These are phyloP conservation scores for Drosophila acutilabella DNA, from an alignment of 2,888 invertebrate species.

Conservation along the genomic window DNA sequence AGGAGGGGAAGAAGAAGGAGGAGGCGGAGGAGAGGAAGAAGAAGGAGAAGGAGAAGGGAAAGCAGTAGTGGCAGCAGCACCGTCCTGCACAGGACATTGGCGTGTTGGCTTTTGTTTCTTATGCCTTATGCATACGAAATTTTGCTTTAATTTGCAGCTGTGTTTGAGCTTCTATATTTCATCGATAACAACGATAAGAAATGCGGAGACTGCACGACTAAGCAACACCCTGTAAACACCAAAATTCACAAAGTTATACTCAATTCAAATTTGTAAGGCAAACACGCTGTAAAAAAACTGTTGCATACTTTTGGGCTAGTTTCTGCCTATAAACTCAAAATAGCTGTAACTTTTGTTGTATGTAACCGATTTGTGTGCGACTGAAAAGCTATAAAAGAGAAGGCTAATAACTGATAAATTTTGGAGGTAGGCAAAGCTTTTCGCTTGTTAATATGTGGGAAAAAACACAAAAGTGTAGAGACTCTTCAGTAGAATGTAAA, in stretches of 20 bases:
- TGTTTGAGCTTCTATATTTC: conserved; percentile 63
- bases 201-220: not conserved
- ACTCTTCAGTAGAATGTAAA: too few species aligned
- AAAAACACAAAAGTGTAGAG: too few species aligned
- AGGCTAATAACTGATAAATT: too few species aligned
- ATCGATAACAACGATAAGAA: conserved; percentile 59
- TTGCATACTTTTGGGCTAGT: not conserved
- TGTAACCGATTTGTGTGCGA: too few species aligned
- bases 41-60: not conserved
- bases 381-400: too few species aligned
- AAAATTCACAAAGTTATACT: too few species aligned
- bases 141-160: conserved; percentile 47
- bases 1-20: not conserved
- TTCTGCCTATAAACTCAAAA: not conserved
- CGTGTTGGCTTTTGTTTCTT: conserved; percentile 75
- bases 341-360: not conserved
- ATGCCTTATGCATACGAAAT: conserved; percentile 77
- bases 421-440: too few species aligned
- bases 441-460: too few species aligned
- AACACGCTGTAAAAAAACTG: too few species aligned
- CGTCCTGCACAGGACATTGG: conserved; percentile 46
- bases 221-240: too few species aligned
- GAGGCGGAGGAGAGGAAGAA: not conserved
- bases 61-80: not conserved
- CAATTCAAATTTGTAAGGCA: too few species aligned